Base-by-base conservation (phyloP, 2,888 invertebrate genomes). In the Phytoseiulus persimilis region DNA sequence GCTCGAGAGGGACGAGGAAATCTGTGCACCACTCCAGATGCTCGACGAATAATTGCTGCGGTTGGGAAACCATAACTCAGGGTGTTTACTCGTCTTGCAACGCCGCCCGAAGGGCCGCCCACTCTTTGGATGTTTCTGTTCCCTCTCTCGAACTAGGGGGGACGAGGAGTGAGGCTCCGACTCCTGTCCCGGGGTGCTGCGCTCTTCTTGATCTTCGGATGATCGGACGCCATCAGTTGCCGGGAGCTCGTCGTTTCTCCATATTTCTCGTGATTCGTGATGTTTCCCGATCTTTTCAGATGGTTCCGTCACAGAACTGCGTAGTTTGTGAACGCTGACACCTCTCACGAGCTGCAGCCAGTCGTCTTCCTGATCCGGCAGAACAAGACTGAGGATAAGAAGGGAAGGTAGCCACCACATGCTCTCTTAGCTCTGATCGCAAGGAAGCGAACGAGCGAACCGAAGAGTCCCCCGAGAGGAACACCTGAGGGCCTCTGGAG, bases 21-120 rank as follows among this genome's bases (percentile, higher is more conserved):
- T 65, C 65, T 65, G 65, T 65, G 65, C 65, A 65, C 65, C 65
- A 65, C 65, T 65, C 65, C 65, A 65, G 65, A 65, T 65, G 65
- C 65, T 65, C 65, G 65, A 11, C 65, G 65, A 65, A 65, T 65
- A 65, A 65, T 65, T 65, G 65, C 18, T 3, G 65, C 65, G 9
- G 65, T 28, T 1, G 65, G 28, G 65, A 65, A 65, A 65, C 18
- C 65, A 65, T 65, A 65, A 65, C 65, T 65, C 18, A 6, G 65
- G 18, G 65, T 65, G 65, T 65, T 65, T 18, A 65, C 65, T 23
- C 65, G 5, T 23, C 18, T 23, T 6, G 65, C 28, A 65, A 65
- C 65, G 65, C 46, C 46, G 46, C 46, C 46, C 14, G 6, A 11
- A 46, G 6, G 46, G 9, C 46, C 46, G 14, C 39, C 39, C 39